Percentiles rank a stretch among this genome's conserved stretches.
Evolutionary conservation across 2,888 invertebrate genomes (phyloP).

Genomic region (Tolmerus cingulatus): DNA sequence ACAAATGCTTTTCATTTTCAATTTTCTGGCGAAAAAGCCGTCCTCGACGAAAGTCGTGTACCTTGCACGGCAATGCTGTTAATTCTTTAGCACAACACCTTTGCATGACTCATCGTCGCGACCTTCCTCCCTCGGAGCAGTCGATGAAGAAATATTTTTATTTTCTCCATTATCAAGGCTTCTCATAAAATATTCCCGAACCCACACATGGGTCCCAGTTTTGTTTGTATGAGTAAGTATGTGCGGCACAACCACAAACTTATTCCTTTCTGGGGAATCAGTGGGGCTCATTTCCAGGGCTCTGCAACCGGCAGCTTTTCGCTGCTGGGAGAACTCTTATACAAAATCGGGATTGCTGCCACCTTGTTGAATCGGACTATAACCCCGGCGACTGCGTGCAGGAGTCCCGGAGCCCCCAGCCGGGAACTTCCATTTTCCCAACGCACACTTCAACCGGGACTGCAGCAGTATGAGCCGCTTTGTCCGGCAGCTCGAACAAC

Average conservation of each 20-base stretch:
- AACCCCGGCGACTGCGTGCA: background rate
- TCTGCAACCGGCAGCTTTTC: background rate
- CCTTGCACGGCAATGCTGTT: slow-evolving; percentile 33
- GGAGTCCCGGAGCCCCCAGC: background rate
- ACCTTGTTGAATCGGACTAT: slow-evolving; percentile 19
- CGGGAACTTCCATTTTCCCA: slow-evolving; percentile 15
- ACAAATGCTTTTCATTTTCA: background rate
- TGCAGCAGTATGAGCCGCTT: slow-evolving; percentile 22
- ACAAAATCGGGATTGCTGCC: background rate
- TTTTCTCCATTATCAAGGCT: slow-evolving; percentile 36
- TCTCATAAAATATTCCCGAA: slow-evolving; percentile 27
- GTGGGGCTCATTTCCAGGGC: background rate
- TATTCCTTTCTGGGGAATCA: background rate
- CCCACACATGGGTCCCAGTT: background rate
- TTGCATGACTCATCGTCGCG: slow-evolving; percentile 30
- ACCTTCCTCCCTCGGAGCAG: slow-evolving; percentile 22
- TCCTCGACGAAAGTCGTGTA: slow-evolving; percentile 18
- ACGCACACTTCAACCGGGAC: background rate
- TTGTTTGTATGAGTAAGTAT: background rate
- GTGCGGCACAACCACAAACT: background rate
- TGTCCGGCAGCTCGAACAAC: slow-evolving; percentile 39
- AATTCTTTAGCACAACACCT: slow-evolving; percentile 36
- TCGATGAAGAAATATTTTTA: slow-evolving; percentile 37
- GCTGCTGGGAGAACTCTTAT: background rate
- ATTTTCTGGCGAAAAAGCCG: slow-evolving; percentile 2